phyloP scores from a whole-genome alignment of 2,888 invertebrate species.

The Apeira syringaria region DNA sequence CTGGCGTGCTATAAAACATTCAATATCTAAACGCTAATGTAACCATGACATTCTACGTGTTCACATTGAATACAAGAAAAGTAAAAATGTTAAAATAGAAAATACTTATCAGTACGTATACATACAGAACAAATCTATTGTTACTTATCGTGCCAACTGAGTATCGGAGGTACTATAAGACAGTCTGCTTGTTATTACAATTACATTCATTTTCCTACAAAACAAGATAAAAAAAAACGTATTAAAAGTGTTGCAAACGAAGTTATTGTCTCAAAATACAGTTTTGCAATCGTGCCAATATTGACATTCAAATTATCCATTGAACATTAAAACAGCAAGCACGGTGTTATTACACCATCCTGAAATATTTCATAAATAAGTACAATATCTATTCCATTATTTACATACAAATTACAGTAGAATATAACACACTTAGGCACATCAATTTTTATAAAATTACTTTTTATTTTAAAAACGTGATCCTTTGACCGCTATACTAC shows the following conservation, averaged over 20 bases:
- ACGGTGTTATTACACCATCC: constrained; percentile 30
- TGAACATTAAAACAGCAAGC: constrained; percentile 29
- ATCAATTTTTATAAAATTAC: constrained; percentile 84
- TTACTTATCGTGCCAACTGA: constrained; percentile 27
- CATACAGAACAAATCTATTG: constrained; percentile 64
- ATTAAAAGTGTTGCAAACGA: constrained; percentile 37
- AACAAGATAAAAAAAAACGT: background rate
- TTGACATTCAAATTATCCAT: constrained; percentile 28
- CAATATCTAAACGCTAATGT: constrained; percentile 51
- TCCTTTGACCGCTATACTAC: constrained; percentile 54
- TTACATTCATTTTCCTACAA: no score
- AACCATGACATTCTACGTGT: constrained; percentile 43
- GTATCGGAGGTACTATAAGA: constrained; percentile 6
- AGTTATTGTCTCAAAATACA: constrained; percentile 65
- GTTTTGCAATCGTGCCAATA: constrained; percentile 38
- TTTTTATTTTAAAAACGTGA: constrained; percentile 76
- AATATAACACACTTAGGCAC: constrained; percentile 84
- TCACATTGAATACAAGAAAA: constrained; percentile 40
- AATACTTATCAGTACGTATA: constrained; percentile 46
- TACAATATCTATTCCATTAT: constrained; percentile 56
- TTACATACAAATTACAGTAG: constrained; percentile 72
- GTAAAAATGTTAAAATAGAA: constrained; percentile 33
- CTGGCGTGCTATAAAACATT: constrained; percentile 64
- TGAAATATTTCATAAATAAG: constrained; percentile 54
- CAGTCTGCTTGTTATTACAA: background rate